Base-by-base conservation (phyloP, 2,113 vertebrate species). In the Pavo muticus region DNA sequence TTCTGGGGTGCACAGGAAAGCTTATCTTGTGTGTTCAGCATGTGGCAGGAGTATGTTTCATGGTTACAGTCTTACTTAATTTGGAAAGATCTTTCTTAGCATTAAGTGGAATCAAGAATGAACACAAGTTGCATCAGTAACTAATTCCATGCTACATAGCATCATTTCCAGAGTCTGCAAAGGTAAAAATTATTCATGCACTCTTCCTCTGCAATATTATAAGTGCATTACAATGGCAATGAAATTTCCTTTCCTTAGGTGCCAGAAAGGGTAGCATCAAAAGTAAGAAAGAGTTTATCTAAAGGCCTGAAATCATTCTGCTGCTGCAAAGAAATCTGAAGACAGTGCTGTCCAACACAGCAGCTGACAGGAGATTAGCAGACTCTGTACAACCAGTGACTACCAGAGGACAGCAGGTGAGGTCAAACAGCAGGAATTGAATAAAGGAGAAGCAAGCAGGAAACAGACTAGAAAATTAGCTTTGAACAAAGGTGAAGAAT, bases 31-130 rank as follows among this genome's bases (percentile, higher is more conserved):
- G 48, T 93, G 76, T 78, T 95, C 94, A 88, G 57, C 70, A 95
- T 89, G 87, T 96, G 64, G 77, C 88, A 95, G 68, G 92, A 84
- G 61, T 92, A 87, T 94, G 91, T 96, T 89, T 39, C 13, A 80
- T 5, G 3, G 74, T 94, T 94, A 85, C 56, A 91, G 76, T 60
- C 87, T 82, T 69, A 84, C 56, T 93, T 96, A 84, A 96, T 95
- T 92, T 71, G 96, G 78, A 86, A 97, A 88, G 37, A 77, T 11
- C 32, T 71, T 94, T 95, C 71, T 95, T 88, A 96, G 11, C 47
- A 80, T 94, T 79, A 97, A 6, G 14, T 52, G 39, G 44, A 52
- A 91, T 72, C 37, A 81, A 73, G 64, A 96, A 97, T 4, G 5
- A 93, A 64, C 73, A 91, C 70, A 93, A 40, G 72, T 95, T 91